A percentile compares a stretch with the other conserved stretches of the same genome.
Evolutionary conservation across 2,797 vertebrate species (phyloP).

Genomic region (Helostoma temminkii): DNA sequence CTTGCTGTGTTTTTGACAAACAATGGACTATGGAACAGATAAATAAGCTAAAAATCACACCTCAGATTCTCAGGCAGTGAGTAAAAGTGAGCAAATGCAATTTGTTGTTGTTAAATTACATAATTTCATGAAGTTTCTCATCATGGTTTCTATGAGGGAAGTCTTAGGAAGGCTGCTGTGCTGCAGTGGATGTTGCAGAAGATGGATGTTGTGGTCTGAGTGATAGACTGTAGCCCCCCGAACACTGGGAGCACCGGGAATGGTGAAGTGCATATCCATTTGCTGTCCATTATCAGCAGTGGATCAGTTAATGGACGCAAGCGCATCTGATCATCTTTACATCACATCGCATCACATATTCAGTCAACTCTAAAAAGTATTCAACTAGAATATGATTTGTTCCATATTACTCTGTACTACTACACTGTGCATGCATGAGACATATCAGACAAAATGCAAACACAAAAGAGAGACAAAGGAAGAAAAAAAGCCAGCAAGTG

Average conservation of each 20-base stretch:
- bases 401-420: not conserved
- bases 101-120: too few relatives aligned
- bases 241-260: constrained; percentile 9
- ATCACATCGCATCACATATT: not conserved
- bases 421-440: not conserved
- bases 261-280: constrained; percentile 17
- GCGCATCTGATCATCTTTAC: not conserved
- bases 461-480: not conserved
- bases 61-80: too few relatives aligned
- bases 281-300: constrained; percentile 52
- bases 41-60: too few relatives aligned
- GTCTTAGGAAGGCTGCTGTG: too few relatives aligned
- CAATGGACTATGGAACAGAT: too few relatives aligned
- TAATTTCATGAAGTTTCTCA: too few relatives aligned
- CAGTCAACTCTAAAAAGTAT: not conserved
- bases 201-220: not conserved
- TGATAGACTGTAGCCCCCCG: constrained; percentile 8
- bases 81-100: too few relatives aligned
- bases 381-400: not conserved
- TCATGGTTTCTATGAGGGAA: too few relatives aligned
- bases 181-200: too few relatives aligned
- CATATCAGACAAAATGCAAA: not conserved
- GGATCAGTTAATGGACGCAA: constrained; percentile 32
- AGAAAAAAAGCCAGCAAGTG: too few relatives aligned
- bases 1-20: too few relatives aligned